A percentile compares a stretch with the other conserved stretches of the same genome.
Evolutionary conservation across 2,888 invertebrate genomes (phyloP).

Genomic region (Ashinkailepas kermadecensis): DNA sequence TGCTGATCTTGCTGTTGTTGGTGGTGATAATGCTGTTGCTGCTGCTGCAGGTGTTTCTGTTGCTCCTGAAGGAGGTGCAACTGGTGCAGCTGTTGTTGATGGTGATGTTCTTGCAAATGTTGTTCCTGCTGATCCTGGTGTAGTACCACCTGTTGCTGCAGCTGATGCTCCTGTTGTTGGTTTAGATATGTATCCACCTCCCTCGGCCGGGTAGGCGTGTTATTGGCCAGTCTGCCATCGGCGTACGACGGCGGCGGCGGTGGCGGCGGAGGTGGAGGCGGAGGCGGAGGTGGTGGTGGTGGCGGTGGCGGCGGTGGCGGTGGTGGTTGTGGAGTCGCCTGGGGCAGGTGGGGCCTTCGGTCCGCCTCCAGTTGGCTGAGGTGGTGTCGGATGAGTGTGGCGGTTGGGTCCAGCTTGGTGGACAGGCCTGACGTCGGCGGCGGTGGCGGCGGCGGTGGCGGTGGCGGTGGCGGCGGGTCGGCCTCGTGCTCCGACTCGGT

Average conservation of each 20-base stretch:
- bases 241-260: slow-evolving; percentile 13
- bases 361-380: slow-evolving; percentile 13
- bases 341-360: not conserved
- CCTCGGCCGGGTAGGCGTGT: slow-evolving; percentile 15
- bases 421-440: not conserved
- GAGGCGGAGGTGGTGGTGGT: slow-evolving; percentile 7
- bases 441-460: not conserved
- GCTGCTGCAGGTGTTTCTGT: slow-evolving; percentile 28
- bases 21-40: not conserved
- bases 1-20: not conserved
- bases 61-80: slow-evolving; percentile 22
- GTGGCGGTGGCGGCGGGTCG: not conserved
- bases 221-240: not conserved
- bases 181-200: slow-evolving; percentile 24
- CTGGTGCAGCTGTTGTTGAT: not conserved
- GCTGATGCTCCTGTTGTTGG: slow-evolving; percentile 25
- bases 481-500: not conserved
- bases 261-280: slow-evolving; percentile 2
- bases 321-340: not conserved
- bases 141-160: slow-evolving; percentile 10
- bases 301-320: slow-evolving; percentile 15
- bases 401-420: not conserved
- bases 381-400: slow-evolving; percentile 5
- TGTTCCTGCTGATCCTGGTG: slow-evolving; percentile 19
- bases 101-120: slow-evolving; percentile 16